Evolutionary conservation across 1,140 invertebrate species (phyloP).

Genomic region (Cecropterus lyciades): DNA sequence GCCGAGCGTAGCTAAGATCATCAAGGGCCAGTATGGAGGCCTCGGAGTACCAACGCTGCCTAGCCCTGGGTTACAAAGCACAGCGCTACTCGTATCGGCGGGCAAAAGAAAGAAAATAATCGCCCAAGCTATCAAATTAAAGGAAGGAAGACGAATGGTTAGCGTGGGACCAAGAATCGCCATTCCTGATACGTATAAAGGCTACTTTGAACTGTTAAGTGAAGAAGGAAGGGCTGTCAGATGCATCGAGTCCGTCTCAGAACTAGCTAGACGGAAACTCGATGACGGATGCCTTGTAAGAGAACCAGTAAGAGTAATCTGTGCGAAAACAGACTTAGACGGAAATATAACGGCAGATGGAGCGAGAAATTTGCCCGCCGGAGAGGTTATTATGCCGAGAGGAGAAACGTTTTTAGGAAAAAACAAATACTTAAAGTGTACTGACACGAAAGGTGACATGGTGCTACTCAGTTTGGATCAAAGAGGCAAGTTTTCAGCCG

Average conservation of each 20-base stretch:
- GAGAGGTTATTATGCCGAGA: conserved; percentile 91
- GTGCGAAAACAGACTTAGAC: conserved; percentile 87
- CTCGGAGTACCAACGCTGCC: conserved; percentile 94
- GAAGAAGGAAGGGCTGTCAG: conserved; percentile 95
- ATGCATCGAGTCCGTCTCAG: conserved; percentile 94
- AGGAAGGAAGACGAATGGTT: conserved; percentile 91
- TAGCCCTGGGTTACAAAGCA: conserved; percentile 92
- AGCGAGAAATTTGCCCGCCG: conserved; percentile 88
- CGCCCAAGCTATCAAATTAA: conserved; percentile 95
- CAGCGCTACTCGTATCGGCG: conserved; percentile 92
- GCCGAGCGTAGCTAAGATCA: conserved; percentile 94
- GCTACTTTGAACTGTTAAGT: conserved; percentile 96
- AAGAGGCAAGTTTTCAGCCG: conserved; percentile 94
- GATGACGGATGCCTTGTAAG: conserved; percentile 93
- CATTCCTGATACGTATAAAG: conserved; percentile 95
- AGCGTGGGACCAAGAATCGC: conserved; percentile 92
- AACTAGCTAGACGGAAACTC: conserved; percentile 91
- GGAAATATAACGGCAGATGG: conserved; percentile 89
- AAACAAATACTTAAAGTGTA: conserved; percentile 93
- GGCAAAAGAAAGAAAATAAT: conserved; percentile 94
- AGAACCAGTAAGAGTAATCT: conserved; percentile 93
- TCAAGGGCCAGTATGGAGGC: conserved; percentile 95
- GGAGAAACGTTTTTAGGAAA: conserved; percentile 88
- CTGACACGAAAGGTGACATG: conserved; percentile 93
- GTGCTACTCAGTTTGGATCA: conserved; percentile 93